phyloP scores from a whole-genome alignment of 2,797 vertebrate species.

The Dicrostonyx torquatus region DNA sequence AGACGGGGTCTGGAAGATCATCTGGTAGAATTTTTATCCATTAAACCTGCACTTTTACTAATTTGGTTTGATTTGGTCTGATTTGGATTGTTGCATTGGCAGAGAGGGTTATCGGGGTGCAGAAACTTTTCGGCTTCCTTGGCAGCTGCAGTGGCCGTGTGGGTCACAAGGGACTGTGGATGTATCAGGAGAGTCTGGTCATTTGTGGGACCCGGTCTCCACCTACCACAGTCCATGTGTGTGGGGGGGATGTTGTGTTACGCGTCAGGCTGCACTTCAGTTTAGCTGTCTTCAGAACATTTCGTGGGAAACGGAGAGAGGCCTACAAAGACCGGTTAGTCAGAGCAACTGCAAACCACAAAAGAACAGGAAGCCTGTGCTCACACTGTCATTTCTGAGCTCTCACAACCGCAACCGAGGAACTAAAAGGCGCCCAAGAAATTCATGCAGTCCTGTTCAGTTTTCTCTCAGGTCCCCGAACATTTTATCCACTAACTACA shows the following conservation, averaged over 20 bases:
- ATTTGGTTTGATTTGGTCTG: no score
- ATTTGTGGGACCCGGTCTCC: background rate
- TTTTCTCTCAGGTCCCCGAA: slow-evolving; percentile 24
- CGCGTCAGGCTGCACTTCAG: background rate
- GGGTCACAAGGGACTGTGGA: background rate
- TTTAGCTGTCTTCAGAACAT: slow-evolving; percentile 29
- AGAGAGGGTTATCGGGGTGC: no score
- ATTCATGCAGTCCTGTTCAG: slow-evolving; percentile 17
- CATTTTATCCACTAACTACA: slow-evolving; percentile 58
- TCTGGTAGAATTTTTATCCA: no score
- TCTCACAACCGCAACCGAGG: background rate
- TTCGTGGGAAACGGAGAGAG: slow-evolving; percentile 10
- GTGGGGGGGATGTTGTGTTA: background rate
- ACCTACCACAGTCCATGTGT: background rate
- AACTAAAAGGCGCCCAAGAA: slow-evolving; percentile 55
- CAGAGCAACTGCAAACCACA: slow-evolving; percentile 10
- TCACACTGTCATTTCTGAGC: slow-evolving; percentile 13
- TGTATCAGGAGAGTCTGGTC: background rate
- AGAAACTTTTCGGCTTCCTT: no score
- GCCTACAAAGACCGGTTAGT: background rate
- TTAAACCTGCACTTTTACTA: no score
- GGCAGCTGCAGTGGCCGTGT: background rate
- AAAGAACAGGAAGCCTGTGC: background rate
- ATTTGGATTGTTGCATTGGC: no score
- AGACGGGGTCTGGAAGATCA: no score